phyloP scores from a whole-genome alignment of 2,113 vertebrate genomes.

The Grus americana region DNA sequence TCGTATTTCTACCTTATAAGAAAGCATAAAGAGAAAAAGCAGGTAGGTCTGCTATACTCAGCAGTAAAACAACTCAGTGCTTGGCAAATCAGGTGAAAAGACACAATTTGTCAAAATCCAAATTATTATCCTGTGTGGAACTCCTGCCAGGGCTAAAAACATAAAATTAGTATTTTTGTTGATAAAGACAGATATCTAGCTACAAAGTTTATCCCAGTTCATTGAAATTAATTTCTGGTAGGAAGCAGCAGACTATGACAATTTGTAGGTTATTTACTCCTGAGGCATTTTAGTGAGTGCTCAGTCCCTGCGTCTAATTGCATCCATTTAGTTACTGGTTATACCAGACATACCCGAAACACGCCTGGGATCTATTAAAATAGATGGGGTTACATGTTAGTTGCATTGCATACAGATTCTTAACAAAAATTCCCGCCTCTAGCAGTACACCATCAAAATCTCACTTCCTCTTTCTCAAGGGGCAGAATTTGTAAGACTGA shows the following conservation, averaged over 20 bases:
- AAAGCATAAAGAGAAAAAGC: background rate
- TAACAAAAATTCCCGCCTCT: background rate
- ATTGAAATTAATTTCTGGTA: background rate
- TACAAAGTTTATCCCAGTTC: background rate
- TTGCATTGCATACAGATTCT: background rate
- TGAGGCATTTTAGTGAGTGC: background rate
- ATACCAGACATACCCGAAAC: background rate
- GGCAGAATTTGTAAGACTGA: background rate
- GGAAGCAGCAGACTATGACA: background rate
- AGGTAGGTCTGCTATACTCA: background rate
- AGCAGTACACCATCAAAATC: background rate
- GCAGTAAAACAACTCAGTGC: background rate
- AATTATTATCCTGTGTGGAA: background rate
- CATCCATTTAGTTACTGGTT: background rate
- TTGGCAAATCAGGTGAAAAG: background rate
- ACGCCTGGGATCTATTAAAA: background rate
- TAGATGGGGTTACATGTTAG: background rate
- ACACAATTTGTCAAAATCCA: background rate
- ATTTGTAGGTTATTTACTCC: background rate
- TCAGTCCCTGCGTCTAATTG: background rate
- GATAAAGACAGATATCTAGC: background rate
- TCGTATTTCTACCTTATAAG: background rate
- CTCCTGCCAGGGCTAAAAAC: background rate
- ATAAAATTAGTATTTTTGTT: background rate
- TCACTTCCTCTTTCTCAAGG: slow-evolving; percentile 11